Base-by-base conservation (phyloP, 2,113 vertebrate genomes). In the Mus pahari region DNA sequence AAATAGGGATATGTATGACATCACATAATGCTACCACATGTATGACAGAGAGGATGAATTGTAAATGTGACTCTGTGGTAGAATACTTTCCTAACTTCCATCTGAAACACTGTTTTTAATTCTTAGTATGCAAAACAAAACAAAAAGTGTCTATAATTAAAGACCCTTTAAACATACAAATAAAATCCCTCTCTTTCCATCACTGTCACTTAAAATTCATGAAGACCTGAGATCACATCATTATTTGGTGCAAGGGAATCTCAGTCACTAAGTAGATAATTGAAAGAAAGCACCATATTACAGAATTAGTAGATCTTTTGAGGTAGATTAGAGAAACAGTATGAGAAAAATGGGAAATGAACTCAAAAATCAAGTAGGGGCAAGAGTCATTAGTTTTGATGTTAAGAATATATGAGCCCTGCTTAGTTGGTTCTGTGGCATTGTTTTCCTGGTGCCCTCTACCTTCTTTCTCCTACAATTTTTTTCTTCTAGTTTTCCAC, bases 161-260 rank as follows among this genome's bases (percentile, higher is more conserved):
- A 87, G 62, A 28, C 5, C 8, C 45, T 66, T n/a, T 86, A 83
- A 70, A 83, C 20, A 11, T 48, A n/a, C 22, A 90, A 31, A 78
- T 39, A 12, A 2, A 92, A 75, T 60, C 6, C 10, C 62, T 91
- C 73, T 95, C n/a, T 89, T 96, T 84, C n/a, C 6, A 39, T 73
- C 13, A 86, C 2, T 45, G 33, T 81, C 39, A 93, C 36, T 90
- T n/a, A 66, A 45, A 81, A 81, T 0, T 3, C 55, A 73, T 45
- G 33, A 90, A 31, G 28, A 81, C 5, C 13, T 95, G 28, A 86
- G 93, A 71, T 66, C 19, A 48, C 9, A 82, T n/a, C 31, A 77
- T 86, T 86, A 96, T 60, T 87, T 97, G 26, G 26, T 74, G 33
- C 86, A 92, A 94, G 5, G 81, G 36, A 89, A 68, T 3, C 84